Evolutionary conservation across 2,888 invertebrate species (phyloP), one percentile per base, ranked within the genome.

Genomic region (Tenthredo mesomela): DNA sequence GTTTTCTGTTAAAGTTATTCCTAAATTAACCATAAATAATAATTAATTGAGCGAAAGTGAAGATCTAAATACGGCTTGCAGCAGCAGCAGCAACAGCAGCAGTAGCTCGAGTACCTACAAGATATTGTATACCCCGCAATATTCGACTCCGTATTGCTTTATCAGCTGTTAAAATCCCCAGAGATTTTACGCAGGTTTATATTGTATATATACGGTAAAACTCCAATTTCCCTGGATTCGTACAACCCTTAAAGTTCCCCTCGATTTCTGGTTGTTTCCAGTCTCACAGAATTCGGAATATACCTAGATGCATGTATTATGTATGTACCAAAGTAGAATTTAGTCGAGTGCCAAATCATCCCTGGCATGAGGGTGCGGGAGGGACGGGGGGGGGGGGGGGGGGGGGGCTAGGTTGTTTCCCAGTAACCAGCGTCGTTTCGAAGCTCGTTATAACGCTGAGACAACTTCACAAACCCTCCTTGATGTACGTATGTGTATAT

Each of bases 401-500:
- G 25, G 21, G 10, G 25, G 21, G 10, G 61, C 12, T 3, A 12
- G 25, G 25, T 25, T 61, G 67, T 70, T 70, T n/a, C 70, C 37
- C 18, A 9, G 33, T 70, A 70, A 18, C 70, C 70, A 37, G 37
- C 33, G 37, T 37, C 70, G 70, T 70, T 70, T 70, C 18, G 70
- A 70, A 70, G 70, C 70, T 70, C 70, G 70, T 70, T 70, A 70
- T 70, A 33, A 70, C 70, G 70, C 18, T 70, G 70, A 70, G 70
- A 70, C 37, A 70, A 70, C 37, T 70, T 70, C 2, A 12, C 70
- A 9, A 9, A 33, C 70, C 70, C 70, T 18, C 70, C 70, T 12
- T 9, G 12, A 9, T 6, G 70, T 61, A 25, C 25, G 25, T 61
- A 37, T 37, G 61, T 25, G 2, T 6, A 18, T 25, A 6, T 15